These are phyloP conservation scores for Anarhynchus alexandrinus DNA, from an alignment of 2,113 vertebrate genomes.

Conservation along the genomic window DNA sequence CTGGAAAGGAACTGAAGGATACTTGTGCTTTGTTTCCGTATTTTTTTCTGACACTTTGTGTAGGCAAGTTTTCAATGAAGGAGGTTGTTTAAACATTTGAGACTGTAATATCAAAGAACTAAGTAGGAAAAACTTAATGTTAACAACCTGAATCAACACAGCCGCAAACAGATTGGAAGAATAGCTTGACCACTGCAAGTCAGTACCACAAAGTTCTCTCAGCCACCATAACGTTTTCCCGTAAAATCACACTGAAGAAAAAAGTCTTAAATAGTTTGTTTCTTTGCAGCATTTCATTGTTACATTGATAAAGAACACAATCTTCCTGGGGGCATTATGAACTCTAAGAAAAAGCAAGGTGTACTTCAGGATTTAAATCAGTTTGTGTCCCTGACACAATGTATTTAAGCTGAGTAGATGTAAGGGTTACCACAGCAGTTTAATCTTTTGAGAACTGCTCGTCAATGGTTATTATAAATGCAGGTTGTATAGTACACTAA, in stretches of 20 bases:
- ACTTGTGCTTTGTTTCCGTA: background rate
- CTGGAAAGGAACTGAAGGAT: background rate
- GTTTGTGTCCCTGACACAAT: background rate
- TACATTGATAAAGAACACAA: background rate
- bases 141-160: background rate
- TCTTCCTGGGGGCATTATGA: background rate
- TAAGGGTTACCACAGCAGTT: background rate
- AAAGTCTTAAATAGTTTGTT: constrained; percentile 29
- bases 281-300: background rate
- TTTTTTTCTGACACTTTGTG: background rate
- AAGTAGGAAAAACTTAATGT: background rate
- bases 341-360: background rate
- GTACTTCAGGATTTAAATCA: background rate
- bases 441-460: background rate
- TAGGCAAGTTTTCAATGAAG: background rate
- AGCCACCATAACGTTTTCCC: constrained; percentile 1
- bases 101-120: background rate
- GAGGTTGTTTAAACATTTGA: background rate
- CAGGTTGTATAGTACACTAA: background rate
- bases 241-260: constrained; percentile 30
- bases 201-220: background rate
- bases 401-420: background rate
- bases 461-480: background rate
- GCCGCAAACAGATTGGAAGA: background rate
- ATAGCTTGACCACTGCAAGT: background rate